Conservation (phyloP, 2,888 invertebrate genomes). For the Lamellibrachia columna region DNA sequence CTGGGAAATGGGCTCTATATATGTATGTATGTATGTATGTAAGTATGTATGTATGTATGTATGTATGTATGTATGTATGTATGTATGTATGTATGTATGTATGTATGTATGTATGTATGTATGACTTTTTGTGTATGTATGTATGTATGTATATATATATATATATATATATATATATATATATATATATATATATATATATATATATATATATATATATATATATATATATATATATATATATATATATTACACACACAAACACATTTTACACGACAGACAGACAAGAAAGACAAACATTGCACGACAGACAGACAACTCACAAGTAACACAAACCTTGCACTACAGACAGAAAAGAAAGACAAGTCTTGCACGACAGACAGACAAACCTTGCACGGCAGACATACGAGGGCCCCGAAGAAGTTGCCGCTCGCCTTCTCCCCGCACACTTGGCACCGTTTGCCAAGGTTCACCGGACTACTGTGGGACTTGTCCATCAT, state of each 20-base stretch:
- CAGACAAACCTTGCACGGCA: slow-evolving; percentile 56
- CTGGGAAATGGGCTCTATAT: neutral
- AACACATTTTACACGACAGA: no score
- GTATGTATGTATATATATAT: neutral
- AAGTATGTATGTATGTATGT: neutral
- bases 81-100: no score
- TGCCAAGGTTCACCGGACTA: neutral
- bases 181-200: neutral
- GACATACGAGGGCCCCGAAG: slow-evolving; percentile 58
- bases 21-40: neutral
- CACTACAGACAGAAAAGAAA: no score
- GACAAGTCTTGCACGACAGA: no score
- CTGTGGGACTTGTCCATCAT: neutral
- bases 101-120: neutral
- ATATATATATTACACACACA: no score
- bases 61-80: neutral
- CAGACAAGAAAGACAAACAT: no score
- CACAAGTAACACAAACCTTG: no score
- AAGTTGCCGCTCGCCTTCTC: slow-evolving; percentile 57
- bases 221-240: no score
- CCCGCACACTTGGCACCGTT: slow-evolving; percentile 54
- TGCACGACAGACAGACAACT: no score
- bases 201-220: neutral
- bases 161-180: no score
- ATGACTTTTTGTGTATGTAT: neutral